Conservation (phyloP, 2,113 vertebrate species). For the Phyllostomus hastatus region DNA sequence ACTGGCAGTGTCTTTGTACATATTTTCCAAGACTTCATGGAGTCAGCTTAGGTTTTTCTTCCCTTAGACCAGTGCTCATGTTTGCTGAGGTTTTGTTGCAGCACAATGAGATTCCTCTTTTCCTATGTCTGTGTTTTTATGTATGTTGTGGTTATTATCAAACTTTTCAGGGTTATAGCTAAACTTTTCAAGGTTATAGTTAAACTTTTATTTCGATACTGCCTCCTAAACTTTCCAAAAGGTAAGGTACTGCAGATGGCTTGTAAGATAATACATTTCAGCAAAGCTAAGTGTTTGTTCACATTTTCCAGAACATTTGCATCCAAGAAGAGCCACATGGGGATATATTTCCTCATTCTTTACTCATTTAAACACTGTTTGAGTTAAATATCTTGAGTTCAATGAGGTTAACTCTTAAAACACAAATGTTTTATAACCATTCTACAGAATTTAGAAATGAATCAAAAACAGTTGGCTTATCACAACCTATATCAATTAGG, state of each 20-base stretch:
- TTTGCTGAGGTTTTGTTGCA: background rate
- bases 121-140: background rate
- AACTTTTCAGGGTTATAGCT: background rate
- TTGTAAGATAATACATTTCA: background rate
- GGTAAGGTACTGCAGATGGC: background rate
- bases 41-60: background rate
- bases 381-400: background rate
- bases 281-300: background rate
- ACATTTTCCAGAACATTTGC: background rate
- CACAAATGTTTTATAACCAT: conserved; percentile 17
- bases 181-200: background rate
- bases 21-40: conserved; percentile 22
- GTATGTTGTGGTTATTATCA: background rate
- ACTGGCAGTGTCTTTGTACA: background rate
- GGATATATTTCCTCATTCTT: background rate
- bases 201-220: background rate
- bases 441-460: background rate
- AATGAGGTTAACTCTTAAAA: conserved; percentile 2
- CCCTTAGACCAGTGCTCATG: background rate
- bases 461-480: background rate
- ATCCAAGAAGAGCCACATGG: background rate
- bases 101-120: background rate
- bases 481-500: background rate
- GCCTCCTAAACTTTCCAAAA: background rate
- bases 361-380: background rate